Conservation (phyloP, 1,140 invertebrate genomes). For the Drosophila busckii region DNA sequence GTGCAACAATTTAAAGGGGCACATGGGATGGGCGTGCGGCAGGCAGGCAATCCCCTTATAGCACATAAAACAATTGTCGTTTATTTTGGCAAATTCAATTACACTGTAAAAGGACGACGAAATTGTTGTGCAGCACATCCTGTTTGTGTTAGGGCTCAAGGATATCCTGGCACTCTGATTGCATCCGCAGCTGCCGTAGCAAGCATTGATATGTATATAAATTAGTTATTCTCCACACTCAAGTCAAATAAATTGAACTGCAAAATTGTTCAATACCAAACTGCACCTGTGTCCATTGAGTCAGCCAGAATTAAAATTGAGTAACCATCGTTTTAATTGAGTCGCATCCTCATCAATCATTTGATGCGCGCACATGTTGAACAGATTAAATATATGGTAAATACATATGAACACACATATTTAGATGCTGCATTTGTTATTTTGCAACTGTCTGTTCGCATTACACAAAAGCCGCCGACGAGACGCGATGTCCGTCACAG, state of each 20-base stretch:
- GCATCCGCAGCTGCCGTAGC: conserved; percentile 14
- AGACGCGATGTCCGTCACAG: conserved; percentile 3
- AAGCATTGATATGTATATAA: neutral
- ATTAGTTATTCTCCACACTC: neutral
- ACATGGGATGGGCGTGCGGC: conserved; percentile 8
- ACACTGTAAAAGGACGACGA: conserved; percentile 14
- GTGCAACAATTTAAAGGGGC: conserved; percentile 11
- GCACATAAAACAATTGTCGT: conserved; percentile 57
- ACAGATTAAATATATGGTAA: neutral
- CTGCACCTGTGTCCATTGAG: conserved; percentile 24
- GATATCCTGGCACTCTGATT: conserved; percentile 34
- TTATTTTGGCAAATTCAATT: conserved; percentile 54
- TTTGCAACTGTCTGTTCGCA: conserved; percentile 49
- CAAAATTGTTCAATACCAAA: neutral
- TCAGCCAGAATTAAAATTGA: conserved; percentile 22
- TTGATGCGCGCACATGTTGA: conserved; percentile 3
- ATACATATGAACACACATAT: conserved; percentile 1
- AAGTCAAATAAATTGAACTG: conserved; percentile 42
- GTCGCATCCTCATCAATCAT: conserved; percentile 27
- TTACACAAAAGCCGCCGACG: conserved; percentile 42
- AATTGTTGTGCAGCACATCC: conserved; percentile 20
- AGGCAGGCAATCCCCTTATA: neutral
- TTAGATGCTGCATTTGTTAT: conserved; percentile 15
- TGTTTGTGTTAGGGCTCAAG: conserved; percentile 26
- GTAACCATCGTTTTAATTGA: too few relatives aligned